Evolutionary conservation across 2,888 invertebrate genomes (phyloP).

Genomic region (Spilosoma lubricipeda): DNA sequence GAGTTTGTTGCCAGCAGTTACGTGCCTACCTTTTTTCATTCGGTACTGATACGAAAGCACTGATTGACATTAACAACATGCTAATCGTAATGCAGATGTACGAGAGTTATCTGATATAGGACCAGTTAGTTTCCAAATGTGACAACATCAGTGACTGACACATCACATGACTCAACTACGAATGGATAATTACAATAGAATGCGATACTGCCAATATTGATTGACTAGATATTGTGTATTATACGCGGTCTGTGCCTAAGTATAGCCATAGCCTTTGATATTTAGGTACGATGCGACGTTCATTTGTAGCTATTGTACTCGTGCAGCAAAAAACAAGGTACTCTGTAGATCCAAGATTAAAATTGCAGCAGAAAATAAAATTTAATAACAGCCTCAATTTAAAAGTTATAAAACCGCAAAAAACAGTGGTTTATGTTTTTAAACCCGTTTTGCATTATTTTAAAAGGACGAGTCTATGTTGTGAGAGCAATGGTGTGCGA

Average conservation of each 20-base stretch:
- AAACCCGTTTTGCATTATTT: constrained; percentile 59
- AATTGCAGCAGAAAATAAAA: constrained; percentile 61
- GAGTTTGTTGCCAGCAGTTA: constrained; percentile 60
- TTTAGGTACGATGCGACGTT: constrained; percentile 58
- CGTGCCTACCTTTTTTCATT: constrained; percentile 60
- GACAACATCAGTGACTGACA: constrained; percentile 73
- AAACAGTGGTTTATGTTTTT: constrained; percentile 50
- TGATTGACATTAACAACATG: constrained; percentile 76
- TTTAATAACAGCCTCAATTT: constrained; percentile 55
- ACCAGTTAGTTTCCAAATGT: constrained; percentile 70
- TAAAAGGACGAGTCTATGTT: constrained; percentile 52
- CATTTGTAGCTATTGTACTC: constrained; percentile 73
- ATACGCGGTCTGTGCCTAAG: constrained; percentile 67
- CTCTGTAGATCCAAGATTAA: constrained; percentile 59
- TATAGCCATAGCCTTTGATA: constrained; percentile 65
- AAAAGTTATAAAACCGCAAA: constrained; percentile 57
- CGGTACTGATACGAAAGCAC: constrained; percentile 63
- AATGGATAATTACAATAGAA: constrained; percentile 69
- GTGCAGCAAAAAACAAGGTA: constrained; percentile 56
- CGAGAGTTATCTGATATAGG: constrained; percentile 77
- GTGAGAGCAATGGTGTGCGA: constrained; percentile 51
- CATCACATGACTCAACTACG: constrained; percentile 57
- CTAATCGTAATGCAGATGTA: constrained; percentile 76
- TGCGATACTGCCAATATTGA: constrained; percentile 64
- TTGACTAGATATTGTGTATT: constrained; percentile 68